Evolutionary conservation across 2,888 invertebrate genomes (phyloP).

Genomic region (Smittia aterrima): DNA sequence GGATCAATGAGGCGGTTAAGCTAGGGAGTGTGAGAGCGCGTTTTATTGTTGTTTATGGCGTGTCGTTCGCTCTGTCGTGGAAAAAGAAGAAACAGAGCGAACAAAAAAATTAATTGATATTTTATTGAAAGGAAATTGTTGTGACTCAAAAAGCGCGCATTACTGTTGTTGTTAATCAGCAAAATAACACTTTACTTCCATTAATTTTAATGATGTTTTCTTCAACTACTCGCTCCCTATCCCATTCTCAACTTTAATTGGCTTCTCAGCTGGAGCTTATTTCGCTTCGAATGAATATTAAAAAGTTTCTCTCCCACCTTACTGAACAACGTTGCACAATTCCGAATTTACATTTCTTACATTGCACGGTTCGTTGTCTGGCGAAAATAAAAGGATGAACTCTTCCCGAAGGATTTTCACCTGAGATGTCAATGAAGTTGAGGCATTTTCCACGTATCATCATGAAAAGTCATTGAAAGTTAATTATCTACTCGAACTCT

Average conservation of each 20-base stretch:
- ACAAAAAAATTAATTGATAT: slow-evolving; percentile 40
- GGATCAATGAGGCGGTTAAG: not conserved
- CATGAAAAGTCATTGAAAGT: slow-evolving; percentile 31
- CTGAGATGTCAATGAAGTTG: not conserved
- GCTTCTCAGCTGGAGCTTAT: slow-evolving; percentile 9
- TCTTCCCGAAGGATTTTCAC: not conserved
- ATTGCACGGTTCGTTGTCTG: not conserved
- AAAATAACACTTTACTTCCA: slow-evolving; percentile 35
- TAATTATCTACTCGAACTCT: slow-evolving; percentile 32
- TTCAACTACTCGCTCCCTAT: not conserved
- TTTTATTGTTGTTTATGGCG: slow-evolving; percentile 39
- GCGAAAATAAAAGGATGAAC: not conserved
- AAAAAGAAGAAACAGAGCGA: slow-evolving; percentile 9
- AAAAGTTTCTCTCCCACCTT: slow-evolving; percentile 9
- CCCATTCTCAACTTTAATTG: slow-evolving; percentile 27
- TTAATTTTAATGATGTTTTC: slow-evolving; percentile 41
- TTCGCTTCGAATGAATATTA: not conserved
- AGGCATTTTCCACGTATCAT: slow-evolving; percentile 29
- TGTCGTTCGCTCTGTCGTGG: slow-evolving; percentile 16
- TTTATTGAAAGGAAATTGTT: slow-evolving; percentile 39
- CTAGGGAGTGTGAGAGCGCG: not conserved
- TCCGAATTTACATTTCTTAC: slow-evolving; percentile 4
- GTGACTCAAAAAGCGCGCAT: slow-evolving; percentile 17
- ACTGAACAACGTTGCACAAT: not conserved
- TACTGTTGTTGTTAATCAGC: slow-evolving; percentile 19